Base-by-base conservation (phyloP, 2,888 invertebrate genomes). In the Dynastes hyllus region DNA sequence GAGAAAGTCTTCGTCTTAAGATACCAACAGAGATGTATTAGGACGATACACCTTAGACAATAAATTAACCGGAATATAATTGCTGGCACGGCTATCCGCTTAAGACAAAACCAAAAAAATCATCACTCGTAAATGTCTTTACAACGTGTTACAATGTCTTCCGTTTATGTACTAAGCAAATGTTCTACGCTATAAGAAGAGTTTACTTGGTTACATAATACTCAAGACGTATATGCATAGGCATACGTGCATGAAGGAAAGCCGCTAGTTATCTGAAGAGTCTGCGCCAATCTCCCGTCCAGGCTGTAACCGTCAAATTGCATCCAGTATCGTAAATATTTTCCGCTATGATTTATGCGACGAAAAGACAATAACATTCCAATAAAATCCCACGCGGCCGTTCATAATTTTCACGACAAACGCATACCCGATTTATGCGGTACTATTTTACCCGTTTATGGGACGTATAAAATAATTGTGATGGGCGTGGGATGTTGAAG, bases 371-470 rank as follows among this genome's bases (percentile, higher is more conserved):
- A 81, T 83, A 84, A 81, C 78, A 80, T 80, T 80, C 83, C 82
- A 82, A 84, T 84, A 84, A 84, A 84, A 82, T 77, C 83, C 83
- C 81, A 84, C 84, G 81, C 82, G 78, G 16, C 78, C 79, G 83
- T 83, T 55, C 55, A 55, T 83, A 45, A 83, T 82, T 82, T 82
- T 81, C 82, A 70, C 81, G 80, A 80, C 81, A 82, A 58, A 70
- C 80, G 82, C 81, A 83, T 83, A 84, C 83, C 82, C 80, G 79
- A 78, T 80, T 83, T 83, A 83, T 81, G 81, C 69, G 80, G 82
- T 78, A 81, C 79, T 83, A 83, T 83, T 82, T 82, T 81, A 83
- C 81, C 82, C 82, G 55, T 83, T 83, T 83, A 84, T 84, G 80
- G 77, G 82, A 82, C 83, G 78, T 81, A 83, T 83, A 82, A 83